Base-by-base conservation (phyloP, 1,140 invertebrate species). In the Drosophila novamexicana region DNA sequence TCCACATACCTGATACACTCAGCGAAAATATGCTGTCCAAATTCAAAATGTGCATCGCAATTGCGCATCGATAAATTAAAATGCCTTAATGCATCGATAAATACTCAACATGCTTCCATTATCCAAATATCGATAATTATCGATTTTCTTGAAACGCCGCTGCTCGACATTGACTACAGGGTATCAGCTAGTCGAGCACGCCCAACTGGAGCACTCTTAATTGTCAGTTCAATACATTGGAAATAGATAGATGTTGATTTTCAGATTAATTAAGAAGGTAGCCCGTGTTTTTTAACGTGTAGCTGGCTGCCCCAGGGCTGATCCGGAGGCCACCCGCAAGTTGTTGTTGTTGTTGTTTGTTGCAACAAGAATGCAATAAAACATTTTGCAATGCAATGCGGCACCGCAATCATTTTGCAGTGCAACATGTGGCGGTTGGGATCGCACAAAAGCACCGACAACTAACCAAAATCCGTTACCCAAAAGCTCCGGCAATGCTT, bases 381-480 rank as follows among this genome's bases (percentile, higher is more conserved):
- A 85, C 84, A 81, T 85, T 78, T 86, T 78, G 76, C 77, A 86
- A 67, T 74, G 59, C 71, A 44, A 18, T 39, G 34, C 70, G 47
- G 54, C 49, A 78, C 71, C 78, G 61, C 73, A 78, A 75, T 82
- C 59, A 77, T 77, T 84, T 70, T 56, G 62, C 77, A 62, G 45
- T 77, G 75, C 77, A 77, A 77, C 68, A 67, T 75, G 61, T 78
- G 62, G 57, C 44, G 65, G 50, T n/a, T 65, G 12, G 58, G 47
- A 69, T 69, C 66, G 40, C 32, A 67, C 50, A 34, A 39, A 37
- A 54, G 36, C 42, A 61, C 32, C 47, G 44, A 5, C 29, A 59
- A 32, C 45, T 61, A 61, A 66, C 40, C 18, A 75, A 69, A 62
- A 52, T 39, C 44, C 59, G 14, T 56, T 49, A 22, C 14, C 52